Conservation (phyloP, 2,113 vertebrate species). For the Varanus komodoensis region DNA sequence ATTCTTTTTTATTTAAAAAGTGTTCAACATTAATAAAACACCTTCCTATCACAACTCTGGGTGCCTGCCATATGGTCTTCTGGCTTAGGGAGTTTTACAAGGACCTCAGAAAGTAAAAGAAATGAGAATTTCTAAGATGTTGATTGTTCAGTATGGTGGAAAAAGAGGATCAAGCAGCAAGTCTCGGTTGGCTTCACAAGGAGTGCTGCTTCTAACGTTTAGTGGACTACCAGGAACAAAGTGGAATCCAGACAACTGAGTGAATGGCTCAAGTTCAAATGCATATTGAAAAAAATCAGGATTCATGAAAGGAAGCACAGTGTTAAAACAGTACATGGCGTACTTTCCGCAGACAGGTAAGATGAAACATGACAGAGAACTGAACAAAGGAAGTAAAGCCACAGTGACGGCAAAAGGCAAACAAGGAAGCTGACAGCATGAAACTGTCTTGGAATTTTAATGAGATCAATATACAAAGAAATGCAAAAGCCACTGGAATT, state of each 20-base stretch:
- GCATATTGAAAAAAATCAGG: not conserved
- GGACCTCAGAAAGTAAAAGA: not conserved
- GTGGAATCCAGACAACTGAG: not conserved
- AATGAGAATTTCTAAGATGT: not conserved
- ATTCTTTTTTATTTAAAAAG: not conserved
- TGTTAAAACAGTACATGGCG: not conserved
- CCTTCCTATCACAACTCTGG: not conserved
- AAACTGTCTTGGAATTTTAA: slow-evolving; percentile 19
- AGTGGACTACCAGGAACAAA: not conserved
- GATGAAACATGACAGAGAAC: slow-evolving; percentile 6
- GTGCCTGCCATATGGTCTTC: not conserved
- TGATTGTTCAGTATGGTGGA: not conserved
- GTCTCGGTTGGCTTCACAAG: not conserved
- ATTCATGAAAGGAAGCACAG: not conserved
- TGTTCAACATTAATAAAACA: not conserved
- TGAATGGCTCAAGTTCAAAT: not conserved
- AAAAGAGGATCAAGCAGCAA: not conserved
- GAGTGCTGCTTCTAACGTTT: not conserved
- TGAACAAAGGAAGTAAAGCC: slow-evolving; percentile 3
- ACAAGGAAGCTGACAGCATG: slow-evolving; percentile 8
- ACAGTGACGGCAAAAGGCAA: slow-evolving; percentile 20
- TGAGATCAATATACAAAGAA: slow-evolving; percentile 18
- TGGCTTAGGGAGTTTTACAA: not conserved
- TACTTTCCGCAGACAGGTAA: not conserved
- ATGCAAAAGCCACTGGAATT: slow-evolving; percentile 1